These are phyloP conservation scores for Rhodophaea formosa DNA, from an alignment of 2,888 invertebrate genomes.

Conservation along the genomic window DNA sequence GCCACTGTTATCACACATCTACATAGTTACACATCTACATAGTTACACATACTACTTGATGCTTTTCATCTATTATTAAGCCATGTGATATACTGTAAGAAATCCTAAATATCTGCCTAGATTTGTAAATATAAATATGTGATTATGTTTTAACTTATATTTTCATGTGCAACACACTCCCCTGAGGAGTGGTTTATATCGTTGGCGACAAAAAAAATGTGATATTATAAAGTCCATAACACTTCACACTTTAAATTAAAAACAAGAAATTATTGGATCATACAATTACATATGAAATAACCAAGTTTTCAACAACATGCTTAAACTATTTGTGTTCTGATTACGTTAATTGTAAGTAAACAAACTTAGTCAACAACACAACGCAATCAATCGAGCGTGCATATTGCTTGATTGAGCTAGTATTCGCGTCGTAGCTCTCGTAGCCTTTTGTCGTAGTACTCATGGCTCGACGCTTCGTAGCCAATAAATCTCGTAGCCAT, in stretches of 20 bases:
- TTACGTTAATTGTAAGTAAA: not conserved
- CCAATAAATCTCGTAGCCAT: not conserved
- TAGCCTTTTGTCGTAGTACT: not conserved
- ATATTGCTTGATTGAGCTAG: slow-evolving; percentile 1
- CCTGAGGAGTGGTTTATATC: no score
- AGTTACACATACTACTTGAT: no score
- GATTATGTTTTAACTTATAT: no score
- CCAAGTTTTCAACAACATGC: not conserved
- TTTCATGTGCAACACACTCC: no score
- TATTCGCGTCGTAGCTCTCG: not conserved
- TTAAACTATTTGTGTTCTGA: not conserved
- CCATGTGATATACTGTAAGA: no score
- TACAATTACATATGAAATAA: not conserved
- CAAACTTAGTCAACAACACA: slow-evolving; percentile 23
- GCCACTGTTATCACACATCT: slow-evolving; percentile 48
- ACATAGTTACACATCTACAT: slow-evolving; percentile 14
- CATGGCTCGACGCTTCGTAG: not conserved
- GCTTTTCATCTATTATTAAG: no score
- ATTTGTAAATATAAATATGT: no score
- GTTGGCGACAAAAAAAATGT: no score
- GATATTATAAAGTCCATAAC: no score
- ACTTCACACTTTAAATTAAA: no score
- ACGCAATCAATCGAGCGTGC: slow-evolving; percentile 11
- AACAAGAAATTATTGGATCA: no score
- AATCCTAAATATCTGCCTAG: no score